Base-by-base conservation (phyloP, 2,113 vertebrate species). In the Eulacestoma nigropectus region DNA sequence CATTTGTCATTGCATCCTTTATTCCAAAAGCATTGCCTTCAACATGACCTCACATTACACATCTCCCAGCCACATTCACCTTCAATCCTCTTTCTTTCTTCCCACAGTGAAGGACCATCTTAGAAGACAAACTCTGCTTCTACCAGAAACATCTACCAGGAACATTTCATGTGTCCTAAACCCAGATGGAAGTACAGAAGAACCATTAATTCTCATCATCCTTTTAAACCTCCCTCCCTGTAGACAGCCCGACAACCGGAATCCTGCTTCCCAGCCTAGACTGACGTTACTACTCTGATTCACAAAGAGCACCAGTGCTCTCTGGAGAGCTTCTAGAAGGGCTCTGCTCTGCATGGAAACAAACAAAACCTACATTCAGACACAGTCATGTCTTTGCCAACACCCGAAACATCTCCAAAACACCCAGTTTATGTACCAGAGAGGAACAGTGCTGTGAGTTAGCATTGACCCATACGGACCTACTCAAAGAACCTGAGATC, bases 241-340 rank as follows among this genome's bases (percentile, higher is more conserved):
- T 68, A 78, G 70, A 67, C 26, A 57, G 5, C 21, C 55, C 50
- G 23, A 74, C 30, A 50, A 85, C 8, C 0, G 0, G 19, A 2
- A 0, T 84, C 23, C 60, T 67, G 47, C 52, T 78, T 85, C 56
- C 68, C 75, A 92, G 44, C 25, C 46, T 44, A 80, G 72, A 64
- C 23, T 72, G 72, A 14, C 23, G 12, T 42, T 60, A 35, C 46
- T 55, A 26, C 59, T 87, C 42, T 55, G 74, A 87, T 42, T 44
- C 56, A 84, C 39, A 82, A 50, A 87, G 25, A 53, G 27, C 35
- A 70, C 15, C n/a, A 39, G 53, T 50, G 53, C 35, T n/a, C 67
- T 86, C 84, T 73, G 67, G 49, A 84, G 60, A 93, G 35, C 68
- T 89, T 60, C 84, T 30, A 60, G 63, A 89, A 89, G 32, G 69